Evolutionary conservation across 2,888 invertebrate genomes (phyloP), one percentile per base, ranked within the genome.

Genomic region (Pheosia tremula): DNA sequence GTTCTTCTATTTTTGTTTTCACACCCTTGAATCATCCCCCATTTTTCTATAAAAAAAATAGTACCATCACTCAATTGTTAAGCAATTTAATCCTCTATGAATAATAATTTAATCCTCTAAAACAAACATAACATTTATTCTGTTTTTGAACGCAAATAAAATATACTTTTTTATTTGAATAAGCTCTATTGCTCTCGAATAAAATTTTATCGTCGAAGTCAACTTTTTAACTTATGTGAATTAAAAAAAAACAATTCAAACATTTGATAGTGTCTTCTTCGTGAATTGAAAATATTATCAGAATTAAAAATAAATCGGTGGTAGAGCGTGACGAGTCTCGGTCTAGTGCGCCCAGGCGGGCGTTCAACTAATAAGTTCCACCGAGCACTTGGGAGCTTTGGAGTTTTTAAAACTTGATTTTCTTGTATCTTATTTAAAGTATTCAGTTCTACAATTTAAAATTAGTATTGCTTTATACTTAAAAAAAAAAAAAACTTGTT

Each of bases 1-100:
- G 80, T 84, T 84, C 78, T 82, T 75, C 81, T 81, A 80, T 87
- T 89, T 88, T 79, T 82, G 81, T 82, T 82, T 83, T 85, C 74
- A 70, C 55, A 8, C 38, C 38, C 38, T 37, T 10, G 69, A 70
- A 70, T 70, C 69, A 67, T 70, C 67, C 62, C 63, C 66, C 66
- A 61, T 60, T 64, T 61, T 61, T 71, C 68, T 72, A 7, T n/a
- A 11, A 9, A 9, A 7, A 56, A 45, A 45, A 43, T 43, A 43
- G 43, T 24, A 24, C 45, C 39, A 43, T 56, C 36, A 41, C 45
- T 10, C 6, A 41, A 36, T 56, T 13, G 56, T n/a, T n/a, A n/a
- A 10, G 45, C 13, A 36, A 56, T n/a, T n/a, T n/a, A n/a, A n/a
- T n/a, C n/a, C n/a, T n/a, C 24, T 56, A 57, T 45, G n/a, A 57